Evolutionary conservation across 2,888 invertebrate species (phyloP).

Genomic region (Bibio marci): DNA sequence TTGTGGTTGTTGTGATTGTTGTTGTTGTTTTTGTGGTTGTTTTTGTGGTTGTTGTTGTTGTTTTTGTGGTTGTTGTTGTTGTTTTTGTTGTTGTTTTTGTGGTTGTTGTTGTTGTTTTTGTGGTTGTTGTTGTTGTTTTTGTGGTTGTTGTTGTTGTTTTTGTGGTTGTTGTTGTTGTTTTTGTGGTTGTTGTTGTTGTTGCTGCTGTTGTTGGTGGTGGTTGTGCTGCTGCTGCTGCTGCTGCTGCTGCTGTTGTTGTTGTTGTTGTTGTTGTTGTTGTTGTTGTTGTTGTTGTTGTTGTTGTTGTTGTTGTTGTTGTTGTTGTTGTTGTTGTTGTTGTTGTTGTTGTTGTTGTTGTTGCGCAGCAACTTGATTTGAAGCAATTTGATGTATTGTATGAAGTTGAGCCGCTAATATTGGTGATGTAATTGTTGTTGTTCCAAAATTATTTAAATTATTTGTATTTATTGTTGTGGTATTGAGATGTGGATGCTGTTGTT

Average conservation of each 20-base stretch:
- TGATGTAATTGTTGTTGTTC: conserved; percentile 3
- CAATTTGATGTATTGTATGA: conserved; percentile 9
- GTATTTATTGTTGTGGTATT: neutral
- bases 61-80: too few relatives aligned
- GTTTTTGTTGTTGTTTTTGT: too few relatives aligned
- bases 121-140: too few relatives aligned
- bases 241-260: neutral
- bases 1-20: too few relatives aligned
- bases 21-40: too few relatives aligned
- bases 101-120: too few relatives aligned
- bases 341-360: neutral
- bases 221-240: neutral
- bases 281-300: neutral
- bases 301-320: neutral
- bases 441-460: neutral
- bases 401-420: conserved; percentile 9
- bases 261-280: neutral
- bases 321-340: conserved; percentile 3
- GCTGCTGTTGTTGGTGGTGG: neutral
- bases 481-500: neutral
- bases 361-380: conserved; percentile 5
- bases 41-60: too few relatives aligned
- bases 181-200: too few relatives aligned
- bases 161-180: too few relatives aligned
- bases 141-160: too few relatives aligned